Evolutionary conservation across 2,888 invertebrate genomes (phyloP).

Genomic region (Nymphalis c-album): DNA sequence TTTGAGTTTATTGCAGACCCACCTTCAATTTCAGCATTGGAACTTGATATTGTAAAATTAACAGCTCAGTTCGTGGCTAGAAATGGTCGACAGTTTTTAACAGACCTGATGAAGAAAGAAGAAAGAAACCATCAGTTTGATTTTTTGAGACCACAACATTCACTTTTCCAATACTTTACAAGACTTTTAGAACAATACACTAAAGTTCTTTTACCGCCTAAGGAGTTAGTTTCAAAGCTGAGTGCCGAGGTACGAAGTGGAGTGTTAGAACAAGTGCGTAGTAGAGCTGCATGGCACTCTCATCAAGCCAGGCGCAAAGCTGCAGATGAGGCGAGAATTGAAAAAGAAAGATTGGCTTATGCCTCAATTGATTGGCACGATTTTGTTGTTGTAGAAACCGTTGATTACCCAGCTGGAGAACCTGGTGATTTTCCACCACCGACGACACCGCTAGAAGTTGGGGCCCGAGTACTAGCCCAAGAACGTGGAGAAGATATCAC

Average conservation of each 20-base stretch:
- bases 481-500: slow-evolving; percentile 87
- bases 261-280: slow-evolving; percentile 92
- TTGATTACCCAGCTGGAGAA: slow-evolving; percentile 98
- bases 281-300: slow-evolving; percentile 97
- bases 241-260: slow-evolving; percentile 88
- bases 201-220: slow-evolving; percentile 97
- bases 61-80: slow-evolving; percentile 99
- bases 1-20: slow-evolving; percentile 98
- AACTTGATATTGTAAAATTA: slow-evolving; percentile 98
- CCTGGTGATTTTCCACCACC: slow-evolving; percentile 98
- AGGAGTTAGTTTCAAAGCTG: slow-evolving; percentile 90
- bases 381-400: slow-evolving; percentile 99
- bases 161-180: slow-evolving; percentile 98
- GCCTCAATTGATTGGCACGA: slow-evolving; percentile 99
- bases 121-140: slow-evolving; percentile 99
- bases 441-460: slow-evolving; percentile 98
- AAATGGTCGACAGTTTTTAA: slow-evolving; percentile 98
- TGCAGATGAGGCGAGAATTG: slow-evolving; percentile 96
- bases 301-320: slow-evolving; percentile 96
- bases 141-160: slow-evolving; percentile 98
- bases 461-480: slow-evolving; percentile 93
- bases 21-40: slow-evolving; percentile 98
- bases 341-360: slow-evolving; percentile 96
- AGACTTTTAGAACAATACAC: slow-evolving; percentile 99
- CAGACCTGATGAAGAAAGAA: slow-evolving; percentile 98